phyloP scores from a whole-genome alignment of 2,113 vertebrate genomes.

The Pholis gunnellus region DNA sequence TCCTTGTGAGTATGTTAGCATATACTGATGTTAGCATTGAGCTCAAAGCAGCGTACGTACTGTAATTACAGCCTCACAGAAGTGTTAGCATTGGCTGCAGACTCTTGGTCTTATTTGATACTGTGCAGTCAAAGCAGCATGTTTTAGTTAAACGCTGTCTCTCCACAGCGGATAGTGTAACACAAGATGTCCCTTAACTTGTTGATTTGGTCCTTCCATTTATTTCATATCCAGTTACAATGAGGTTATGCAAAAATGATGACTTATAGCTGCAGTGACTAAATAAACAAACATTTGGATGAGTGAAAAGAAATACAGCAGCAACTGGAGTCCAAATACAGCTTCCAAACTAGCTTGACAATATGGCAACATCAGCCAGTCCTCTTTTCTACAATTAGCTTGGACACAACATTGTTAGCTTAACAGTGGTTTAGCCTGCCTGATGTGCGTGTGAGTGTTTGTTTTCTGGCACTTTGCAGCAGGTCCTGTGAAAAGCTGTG shows the following conservation, averaged over 20 bases:
- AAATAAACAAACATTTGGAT: conserved; percentile 22
- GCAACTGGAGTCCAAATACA: neutral
- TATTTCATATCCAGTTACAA: neutral
- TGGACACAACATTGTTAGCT: conserved; percentile 14
- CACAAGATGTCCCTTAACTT: neutral
- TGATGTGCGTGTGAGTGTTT: conserved; percentile 2
- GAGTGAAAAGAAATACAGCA: conserved; percentile 4
- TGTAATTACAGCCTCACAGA: neutral
- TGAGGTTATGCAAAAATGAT: neutral
- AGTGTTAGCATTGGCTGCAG: neutral
- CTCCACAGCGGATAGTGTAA: neutral
- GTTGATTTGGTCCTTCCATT: neutral
- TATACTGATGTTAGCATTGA: too few relatives aligned
- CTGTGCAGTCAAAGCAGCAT: neutral
- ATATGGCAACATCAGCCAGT: neutral
- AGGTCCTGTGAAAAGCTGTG: conserved; percentile 32
- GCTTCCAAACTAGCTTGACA: neutral
- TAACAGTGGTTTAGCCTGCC: conserved; percentile 15
- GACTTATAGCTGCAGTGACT: neutral
- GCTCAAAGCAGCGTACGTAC: neutral
- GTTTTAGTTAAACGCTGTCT: neutral
- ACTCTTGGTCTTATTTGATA: neutral
- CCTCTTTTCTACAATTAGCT: conserved; percentile 7
- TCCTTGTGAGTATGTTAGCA: neutral
- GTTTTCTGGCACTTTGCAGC: conserved; percentile 33